Evolutionary conservation across 2,797 vertebrate species (phyloP), one percentile per base, ranked within the genome.

Genomic region (Micromesistius poutassou): DNA sequence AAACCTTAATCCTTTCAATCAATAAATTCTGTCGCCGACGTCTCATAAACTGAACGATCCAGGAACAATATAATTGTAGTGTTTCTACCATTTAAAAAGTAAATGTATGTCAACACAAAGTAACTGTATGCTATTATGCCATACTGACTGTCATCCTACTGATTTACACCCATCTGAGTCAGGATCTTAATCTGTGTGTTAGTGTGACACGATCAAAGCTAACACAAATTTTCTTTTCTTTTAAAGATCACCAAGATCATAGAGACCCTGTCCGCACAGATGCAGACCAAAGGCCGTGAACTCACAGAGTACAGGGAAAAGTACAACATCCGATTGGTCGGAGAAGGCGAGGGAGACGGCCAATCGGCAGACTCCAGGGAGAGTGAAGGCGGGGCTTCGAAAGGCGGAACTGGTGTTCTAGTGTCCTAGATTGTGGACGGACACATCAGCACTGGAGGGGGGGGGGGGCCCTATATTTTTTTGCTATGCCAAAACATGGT

Each of bases 281-380:
- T 98, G 93, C 95, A 96, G 89, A 40, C 91, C 0, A 98, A 98
- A 87, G 96, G 97, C 4, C 95, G 95, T 55, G 97, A 98, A 83
- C 95, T 98, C 40, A 97, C 96, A 4, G 97, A 98, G 78, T 98
- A 97, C 84, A 91, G 96, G 82, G 96, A 97, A 87, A 96, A 96
- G 74, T 97, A 98, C 94, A 97, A 98, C 91, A 98, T 98, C 79
- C 96, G 96, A 6, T 86, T 98, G 84, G 92, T 97, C 85, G 96
- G 96, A 0, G 96, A 98, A 82, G 97, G 97, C 0, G 94, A 95
- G 71, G 87, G 89, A 66, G 92, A 92, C 4, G 78, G 88, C 68
- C 91, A 91, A 50, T 86, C 88, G 84, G 93, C 94, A 90, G 81
- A 91, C 31, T 84, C 95, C 89, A 72, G 87, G 89, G 92, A 94